A percentile compares a stretch with the other conserved stretches of the same genome.
Evolutionary conservation across 2,797 vertebrate genomes (phyloP).

Genomic region (Danio jaintianensis): DNA sequence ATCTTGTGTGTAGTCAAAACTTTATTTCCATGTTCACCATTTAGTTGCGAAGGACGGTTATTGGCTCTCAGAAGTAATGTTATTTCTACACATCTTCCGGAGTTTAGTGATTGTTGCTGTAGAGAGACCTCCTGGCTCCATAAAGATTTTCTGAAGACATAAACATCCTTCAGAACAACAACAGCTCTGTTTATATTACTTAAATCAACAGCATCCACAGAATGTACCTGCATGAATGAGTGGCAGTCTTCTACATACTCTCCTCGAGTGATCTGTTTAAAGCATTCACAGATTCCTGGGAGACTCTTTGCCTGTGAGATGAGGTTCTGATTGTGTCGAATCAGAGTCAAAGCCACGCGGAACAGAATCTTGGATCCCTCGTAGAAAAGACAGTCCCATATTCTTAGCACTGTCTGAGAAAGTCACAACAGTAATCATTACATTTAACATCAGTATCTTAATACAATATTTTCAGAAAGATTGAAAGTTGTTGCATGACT

Average conservation of each 20-base stretch:
- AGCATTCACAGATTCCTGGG: conserved; percentile 88
- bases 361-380: conserved; percentile 97
- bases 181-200: not conserved
- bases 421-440: not conserved
- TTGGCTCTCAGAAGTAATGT: conserved; percentile 74
- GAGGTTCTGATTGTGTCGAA: conserved; percentile 87
- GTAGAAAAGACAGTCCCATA: conserved; percentile 97
- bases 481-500: not conserved
- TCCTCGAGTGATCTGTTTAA: conserved; percentile 90
- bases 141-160: conserved; percentile 85
- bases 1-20: not conserved
- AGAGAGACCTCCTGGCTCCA: conserved; percentile 88
- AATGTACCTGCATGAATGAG: conserved; percentile 90
- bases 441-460: too few species aligned
- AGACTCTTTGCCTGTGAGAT: conserved; percentile 87
- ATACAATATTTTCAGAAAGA: not conserved
- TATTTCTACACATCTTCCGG: conserved; percentile 81
- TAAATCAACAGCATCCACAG: not conserved
- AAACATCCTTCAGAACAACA: not conserved
- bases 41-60: conserved; percentile 14
- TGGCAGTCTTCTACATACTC: conserved; percentile 89
- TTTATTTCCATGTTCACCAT: not conserved
- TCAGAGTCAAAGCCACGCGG: conserved; percentile 91
- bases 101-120: conserved; percentile 85
- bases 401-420: conserved; percentile 89